Conservation (phyloP, 2,888 invertebrate species). For the Arctia plantaginis region DNA sequence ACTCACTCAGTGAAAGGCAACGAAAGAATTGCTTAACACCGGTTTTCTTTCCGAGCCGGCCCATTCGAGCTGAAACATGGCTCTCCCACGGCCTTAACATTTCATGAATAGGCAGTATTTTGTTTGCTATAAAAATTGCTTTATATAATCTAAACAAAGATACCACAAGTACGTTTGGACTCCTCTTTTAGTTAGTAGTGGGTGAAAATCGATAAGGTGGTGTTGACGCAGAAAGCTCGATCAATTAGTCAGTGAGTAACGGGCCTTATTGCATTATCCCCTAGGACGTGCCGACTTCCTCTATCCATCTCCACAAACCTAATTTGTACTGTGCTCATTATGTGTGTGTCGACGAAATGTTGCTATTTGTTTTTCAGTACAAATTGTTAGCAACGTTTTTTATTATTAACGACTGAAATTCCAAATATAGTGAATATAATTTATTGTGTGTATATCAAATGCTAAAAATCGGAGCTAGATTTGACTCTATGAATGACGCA, state of each 20-base stretch:
- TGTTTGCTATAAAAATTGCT: too few relatives aligned
- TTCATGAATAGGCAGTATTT: too few relatives aligned
- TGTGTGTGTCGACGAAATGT: conserved; percentile 17
- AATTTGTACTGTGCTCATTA: conserved; percentile 40
- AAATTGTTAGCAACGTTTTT: too few relatives aligned
- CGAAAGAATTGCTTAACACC: too few relatives aligned
- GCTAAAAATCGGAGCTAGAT: too few relatives aligned
- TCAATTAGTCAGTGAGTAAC: conserved; percentile 47
- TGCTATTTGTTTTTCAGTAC: neutral
- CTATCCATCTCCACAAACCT: conserved; percentile 49
- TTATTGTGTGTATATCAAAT: too few relatives aligned
- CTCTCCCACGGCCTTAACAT: too few relatives aligned
- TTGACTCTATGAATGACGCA: too few relatives aligned
- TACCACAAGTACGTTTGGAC: neutral
- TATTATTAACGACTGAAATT: neutral
- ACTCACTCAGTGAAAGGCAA: too few relatives aligned
- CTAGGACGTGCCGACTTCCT: conserved; percentile 33
- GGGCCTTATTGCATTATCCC: conserved; percentile 52
- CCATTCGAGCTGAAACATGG: too few relatives aligned
- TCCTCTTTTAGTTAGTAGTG: neutral
- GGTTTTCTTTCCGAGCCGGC: too few relatives aligned
- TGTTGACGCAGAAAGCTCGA: conserved; percentile 47
- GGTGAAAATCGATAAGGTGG: neutral
- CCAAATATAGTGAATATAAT: neutral
- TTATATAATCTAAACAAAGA: neutral